Conservation (phyloP, 2,113 vertebrate genomes). For the Nycticorax nycticorax region DNA sequence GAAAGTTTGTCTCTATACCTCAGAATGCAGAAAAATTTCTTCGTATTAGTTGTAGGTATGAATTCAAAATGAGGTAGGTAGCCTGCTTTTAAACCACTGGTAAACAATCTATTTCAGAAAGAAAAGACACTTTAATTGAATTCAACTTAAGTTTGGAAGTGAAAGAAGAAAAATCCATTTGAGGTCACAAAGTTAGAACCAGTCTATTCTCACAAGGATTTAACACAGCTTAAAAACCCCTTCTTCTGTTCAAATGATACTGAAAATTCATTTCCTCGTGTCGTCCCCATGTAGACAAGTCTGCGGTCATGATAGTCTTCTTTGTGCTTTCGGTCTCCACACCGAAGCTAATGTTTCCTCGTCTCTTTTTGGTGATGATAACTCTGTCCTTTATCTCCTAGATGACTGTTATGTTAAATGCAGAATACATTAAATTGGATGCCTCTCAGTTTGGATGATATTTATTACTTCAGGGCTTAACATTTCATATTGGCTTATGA, state of each 20-base stretch:
- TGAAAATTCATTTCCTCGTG: neutral
- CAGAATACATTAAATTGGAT: slow-evolving; percentile 22
- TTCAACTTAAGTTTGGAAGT: neutral
- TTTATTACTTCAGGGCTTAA: slow-evolving; percentile 50
- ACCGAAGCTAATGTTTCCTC: neutral
- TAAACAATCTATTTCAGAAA: neutral
- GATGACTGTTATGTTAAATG: neutral
- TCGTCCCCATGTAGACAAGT: neutral
- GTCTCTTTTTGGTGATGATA: neutral
- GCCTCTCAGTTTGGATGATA: slow-evolving; percentile 34
- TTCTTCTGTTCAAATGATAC: neutral
- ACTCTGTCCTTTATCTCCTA: neutral
- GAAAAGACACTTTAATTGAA: neutral
- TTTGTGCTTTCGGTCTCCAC: neutral
- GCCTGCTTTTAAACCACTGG: neutral
- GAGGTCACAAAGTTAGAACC: neutral
- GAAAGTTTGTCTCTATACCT: neutral
- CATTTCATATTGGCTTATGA: slow-evolving; percentile 48
- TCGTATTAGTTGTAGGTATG: neutral
- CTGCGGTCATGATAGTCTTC: neutral
- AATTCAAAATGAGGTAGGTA: neutral
- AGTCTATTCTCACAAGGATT: neutral
- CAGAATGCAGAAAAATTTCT: neutral
- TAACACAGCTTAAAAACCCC: neutral
- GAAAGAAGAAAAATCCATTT: neutral